Percentiles rank a stretch among this genome's conserved stretches.
Conservation (phyloP, 2,888 invertebrate species). For the Clitarchus hookeri region DNA sequence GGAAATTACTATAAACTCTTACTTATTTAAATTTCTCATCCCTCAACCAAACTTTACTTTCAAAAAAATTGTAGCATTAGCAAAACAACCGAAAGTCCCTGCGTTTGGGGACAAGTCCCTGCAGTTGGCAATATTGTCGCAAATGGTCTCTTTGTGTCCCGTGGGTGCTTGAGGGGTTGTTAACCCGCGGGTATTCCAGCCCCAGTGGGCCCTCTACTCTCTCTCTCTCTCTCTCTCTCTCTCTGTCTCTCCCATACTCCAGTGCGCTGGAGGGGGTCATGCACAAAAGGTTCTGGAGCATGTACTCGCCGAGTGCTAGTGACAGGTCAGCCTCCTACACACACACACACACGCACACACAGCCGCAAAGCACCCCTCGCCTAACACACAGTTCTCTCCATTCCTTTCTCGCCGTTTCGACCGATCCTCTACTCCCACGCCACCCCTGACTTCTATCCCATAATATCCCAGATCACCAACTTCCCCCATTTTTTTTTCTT, state of each 20-base stretch:
- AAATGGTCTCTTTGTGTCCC: not conserved
- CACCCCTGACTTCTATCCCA: not conserved
- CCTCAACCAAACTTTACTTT: too few species aligned
- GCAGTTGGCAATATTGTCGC: not conserved
- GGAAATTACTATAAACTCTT: too few species aligned
- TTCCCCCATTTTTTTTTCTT: not conserved
- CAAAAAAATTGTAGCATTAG: too few species aligned
- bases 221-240: not conserved
- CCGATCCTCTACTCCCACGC: not conserved
- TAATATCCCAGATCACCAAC: not conserved
- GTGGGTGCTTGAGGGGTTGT: constrained; percentile 4
- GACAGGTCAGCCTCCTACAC: not conserved
- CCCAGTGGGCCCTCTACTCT: not conserved
- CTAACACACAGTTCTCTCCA: not conserved
- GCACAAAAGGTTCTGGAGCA: constrained; percentile 14
- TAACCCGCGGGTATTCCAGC: not conserved
- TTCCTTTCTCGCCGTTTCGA: not conserved
- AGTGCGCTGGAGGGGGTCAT: not conserved
- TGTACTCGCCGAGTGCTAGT: not conserved
- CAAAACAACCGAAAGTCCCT: too few species aligned
- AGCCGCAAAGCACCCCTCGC: not conserved
- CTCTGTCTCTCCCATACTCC: not conserved
- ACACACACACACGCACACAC: not conserved
- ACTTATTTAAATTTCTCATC: too few species aligned
- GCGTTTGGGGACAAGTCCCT: too few species aligned